Base-by-base conservation (phyloP, 1,140 invertebrate species). In the Helicoverpa armigera region DNA sequence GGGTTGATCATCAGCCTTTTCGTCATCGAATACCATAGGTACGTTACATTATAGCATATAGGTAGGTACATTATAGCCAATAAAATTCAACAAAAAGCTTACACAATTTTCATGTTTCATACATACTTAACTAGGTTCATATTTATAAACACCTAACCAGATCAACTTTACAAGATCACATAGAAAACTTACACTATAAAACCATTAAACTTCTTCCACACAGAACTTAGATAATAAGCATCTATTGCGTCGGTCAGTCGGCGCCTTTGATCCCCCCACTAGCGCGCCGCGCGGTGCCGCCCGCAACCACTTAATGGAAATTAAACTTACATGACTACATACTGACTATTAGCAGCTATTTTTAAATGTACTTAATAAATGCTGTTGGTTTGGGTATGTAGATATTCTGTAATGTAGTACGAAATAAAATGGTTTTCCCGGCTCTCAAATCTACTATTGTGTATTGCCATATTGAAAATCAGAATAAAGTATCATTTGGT, bases 301-400 rank as follows among this genome's bases (percentile, higher is more conserved):
- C 74, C 69, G 81, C 85, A 82, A 79, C 79, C 85, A 89, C 88
- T 89, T 88, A 87, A 79, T 81, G 77, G 82, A 84, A 89, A 88
- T 88, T 86, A 87, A 89, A 88, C 87, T 86, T 83, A 87, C 88
- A 89, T 85, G 85, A 82, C 80, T 67, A 65, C 73, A 18, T 13
- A n/a, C 23, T 14, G 50, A 70, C 67, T 70, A 76, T 58, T 61
- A 75, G n/a, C 70, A 16, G 31, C 35, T 73, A 58, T 73, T 53
- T 18, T 11, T 18, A 18, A 51, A 48, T 63, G 73, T 60, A 75
- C 23, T 23, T 23, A 23, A 23, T 23, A 23, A 75, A 53, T 12
- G 29, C 50, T 31, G 14, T 70, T 35, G 43, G 35, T 29, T 43
- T n/a, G 2, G 11, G 48, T 69, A 51, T 14, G 14, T 70, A 51